A percentile compares a stretch with the other conserved stretches of the same genome.
Evolutionary conservation across 2,113 vertebrate genomes (phyloP).

Genomic region (Zingel zingel): DNA sequence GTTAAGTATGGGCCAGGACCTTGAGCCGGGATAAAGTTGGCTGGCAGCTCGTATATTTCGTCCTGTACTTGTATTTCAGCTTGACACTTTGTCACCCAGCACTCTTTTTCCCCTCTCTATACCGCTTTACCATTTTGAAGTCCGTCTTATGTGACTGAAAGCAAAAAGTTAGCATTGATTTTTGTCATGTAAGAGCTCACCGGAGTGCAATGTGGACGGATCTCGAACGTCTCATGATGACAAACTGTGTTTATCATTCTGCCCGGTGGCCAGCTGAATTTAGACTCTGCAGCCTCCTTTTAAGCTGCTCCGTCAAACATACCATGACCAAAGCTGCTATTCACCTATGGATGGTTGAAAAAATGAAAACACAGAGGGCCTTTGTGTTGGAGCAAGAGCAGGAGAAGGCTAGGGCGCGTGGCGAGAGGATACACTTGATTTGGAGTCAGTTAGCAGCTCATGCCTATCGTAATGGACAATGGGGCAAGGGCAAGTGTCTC

Average conservation of each 20-base stretch:
- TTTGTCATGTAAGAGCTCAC: conserved; percentile 61
- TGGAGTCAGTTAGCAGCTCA: conserved; percentile 83
- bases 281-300: conserved; percentile 43
- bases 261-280: conserved; percentile 69
- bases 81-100: conserved; percentile 61
- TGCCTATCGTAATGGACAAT: conserved; percentile 80
- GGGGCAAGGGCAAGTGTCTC: conserved; percentile 72
- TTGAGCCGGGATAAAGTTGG: conserved; percentile 77
- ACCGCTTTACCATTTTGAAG: conserved; percentile 41
- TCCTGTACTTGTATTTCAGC: conserved; percentile 80
- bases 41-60: conserved; percentile 72
- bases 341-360: conserved; percentile 61
- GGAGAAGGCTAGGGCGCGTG: conserved; percentile 76
- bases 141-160: conserved; percentile 63
- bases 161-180: conserved; percentile 75
- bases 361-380: conserved; percentile 59
- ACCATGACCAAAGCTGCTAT: conserved; percentile 72
- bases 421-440: conserved; percentile 82
- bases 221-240: conserved; percentile 44
- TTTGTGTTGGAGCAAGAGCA: conserved; percentile 75
- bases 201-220: conserved; percentile 51
- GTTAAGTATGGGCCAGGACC: conserved; percentile 74
- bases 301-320: conserved; percentile 70
- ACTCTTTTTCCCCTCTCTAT: not conserved
- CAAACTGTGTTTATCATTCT: conserved; percentile 63